A percentile compares a stretch with the other conserved stretches of the same genome.
phyloP scores from a whole-genome alignment of 1,140 invertebrate genomes.

The Melitaea cinxia region DNA sequence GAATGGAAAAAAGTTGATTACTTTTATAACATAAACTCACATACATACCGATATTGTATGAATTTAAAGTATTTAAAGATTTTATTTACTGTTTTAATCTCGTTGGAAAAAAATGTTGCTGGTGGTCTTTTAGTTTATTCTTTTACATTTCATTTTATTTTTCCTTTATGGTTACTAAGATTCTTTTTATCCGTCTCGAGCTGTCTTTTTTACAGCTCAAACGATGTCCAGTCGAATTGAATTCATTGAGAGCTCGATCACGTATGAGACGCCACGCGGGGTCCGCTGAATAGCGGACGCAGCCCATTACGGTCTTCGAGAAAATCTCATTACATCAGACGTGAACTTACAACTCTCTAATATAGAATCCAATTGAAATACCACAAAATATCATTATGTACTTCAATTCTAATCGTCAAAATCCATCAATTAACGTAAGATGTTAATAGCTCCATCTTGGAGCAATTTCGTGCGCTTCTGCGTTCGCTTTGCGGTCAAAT shows the following conservation, averaged over 20 bases:
- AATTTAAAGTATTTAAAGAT: too few species aligned
- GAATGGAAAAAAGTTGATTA: too few species aligned
- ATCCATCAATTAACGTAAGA: conserved; percentile 24
- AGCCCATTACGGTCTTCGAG: conserved; percentile 37
- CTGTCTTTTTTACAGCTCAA: background rate
- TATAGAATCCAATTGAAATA: conserved; percentile 15
- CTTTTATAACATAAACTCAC: too few species aligned
- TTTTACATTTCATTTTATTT: too few species aligned
- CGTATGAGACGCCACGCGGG: conserved; percentile 39
- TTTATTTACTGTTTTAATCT: too few species aligned
- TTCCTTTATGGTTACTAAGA: background rate
- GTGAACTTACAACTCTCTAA: conserved; percentile 17
- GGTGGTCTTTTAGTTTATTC: too few species aligned
- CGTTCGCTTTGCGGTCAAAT: conserved; percentile 17
- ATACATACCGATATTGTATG: too few species aligned
- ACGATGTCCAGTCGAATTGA: conserved; percentile 37
- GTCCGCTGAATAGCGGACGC: conserved; percentile 30
- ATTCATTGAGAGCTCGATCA: conserved; percentile 49
- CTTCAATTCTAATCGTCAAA: conserved; percentile 18
- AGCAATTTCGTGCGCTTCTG: conserved; percentile 18
- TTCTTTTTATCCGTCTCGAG: background rate
- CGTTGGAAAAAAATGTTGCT: too few species aligned
- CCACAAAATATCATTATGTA: conserved; percentile 20
- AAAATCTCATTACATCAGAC: conserved; percentile 37
- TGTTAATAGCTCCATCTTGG: conserved; percentile 11